Conservation (phyloP, 2,888 invertebrate genomes). For the Cinara cedri region DNA sequence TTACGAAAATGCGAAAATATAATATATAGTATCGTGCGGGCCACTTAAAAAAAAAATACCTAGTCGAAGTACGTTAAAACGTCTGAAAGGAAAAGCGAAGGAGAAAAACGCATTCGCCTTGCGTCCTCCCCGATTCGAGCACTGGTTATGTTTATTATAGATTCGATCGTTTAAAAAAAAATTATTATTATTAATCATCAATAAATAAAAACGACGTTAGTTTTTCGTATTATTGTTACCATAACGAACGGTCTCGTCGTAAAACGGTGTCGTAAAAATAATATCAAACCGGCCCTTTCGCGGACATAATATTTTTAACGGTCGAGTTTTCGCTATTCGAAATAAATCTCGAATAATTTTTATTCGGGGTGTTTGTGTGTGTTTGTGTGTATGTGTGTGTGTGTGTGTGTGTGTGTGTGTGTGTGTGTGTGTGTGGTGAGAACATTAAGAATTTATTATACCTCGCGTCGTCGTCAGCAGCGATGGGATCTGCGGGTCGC, state of each 20-base stretch:
- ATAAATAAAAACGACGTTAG: slow-evolving; percentile 9
- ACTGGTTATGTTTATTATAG: too few relatives aligned
- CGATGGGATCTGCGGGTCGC: slow-evolving; percentile 22
- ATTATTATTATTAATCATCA: background rate
- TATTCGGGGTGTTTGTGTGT: slow-evolving; percentile 29
- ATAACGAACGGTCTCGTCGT: background rate
- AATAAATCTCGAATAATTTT: slow-evolving; percentile 29
- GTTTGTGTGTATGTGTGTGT: too few relatives aligned
- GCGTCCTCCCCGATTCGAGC: too few relatives aligned
- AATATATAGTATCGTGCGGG: too few relatives aligned
- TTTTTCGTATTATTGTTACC: background rate
- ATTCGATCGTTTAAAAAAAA: too few relatives aligned
- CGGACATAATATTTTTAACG: slow-evolving; percentile 12
- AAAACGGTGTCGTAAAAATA: slow-evolving; percentile 20
- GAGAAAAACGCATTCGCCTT: too few relatives aligned
- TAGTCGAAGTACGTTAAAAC: too few relatives aligned
- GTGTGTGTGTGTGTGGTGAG: slow-evolving; percentile 19
- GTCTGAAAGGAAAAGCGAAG: too few relatives aligned
- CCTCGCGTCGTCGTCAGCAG: background rate
- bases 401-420: too few relatives aligned
- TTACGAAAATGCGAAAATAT: too few relatives aligned
- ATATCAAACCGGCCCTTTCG: background rate
- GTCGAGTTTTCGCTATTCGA: slow-evolving; percentile 5
- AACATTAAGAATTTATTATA: slow-evolving; percentile 45
- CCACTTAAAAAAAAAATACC: too few relatives aligned